Base-by-base conservation (phyloP, 2,797 vertebrate genomes). In the Sebastes minor region DNA sequence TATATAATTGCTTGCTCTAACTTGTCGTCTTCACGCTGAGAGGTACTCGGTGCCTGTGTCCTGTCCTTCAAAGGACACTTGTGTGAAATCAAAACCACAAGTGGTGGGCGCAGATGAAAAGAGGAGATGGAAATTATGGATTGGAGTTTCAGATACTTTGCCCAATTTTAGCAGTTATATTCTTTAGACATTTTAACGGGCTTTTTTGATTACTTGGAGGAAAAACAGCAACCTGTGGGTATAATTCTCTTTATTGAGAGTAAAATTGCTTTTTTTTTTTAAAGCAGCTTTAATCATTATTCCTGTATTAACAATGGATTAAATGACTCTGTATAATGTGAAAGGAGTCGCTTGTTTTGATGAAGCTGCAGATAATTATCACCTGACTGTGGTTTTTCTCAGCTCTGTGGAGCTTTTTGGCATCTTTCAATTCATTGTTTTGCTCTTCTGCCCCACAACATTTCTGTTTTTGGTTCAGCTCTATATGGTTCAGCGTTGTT, bases 21-120 rank as follows among this genome's bases (percentile, higher is more conserved):
- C 60, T 62, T 65, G 62, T 75, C 60, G 27, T 80, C 35, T 62
- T 78, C 64, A 78, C 70, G 78, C 80, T 85, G 75, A 84, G 65
- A 70, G 74, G 18, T 69, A 18, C 76, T 76, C 52, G 53, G 61
- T 33, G 67, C 75, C 78, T 78, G 30, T 55, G 80, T 46, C 77
- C 69, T 80, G 68, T 80, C 81, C 80, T 85, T 88, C 71, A 86
- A 78, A 80, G 53, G 71, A 81, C 72, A 74, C 71, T 80, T 70
- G 27, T 79, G 55, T 59, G 25, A 84, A 76, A 84, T 73, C 74
- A 82, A 55, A 89, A 71, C 62, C 61, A 78, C 38, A 57, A 82
- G 80, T 78, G 33, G 52, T 71, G 42, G 75, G 32, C 7, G 7
- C 18, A 27, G 62, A 72, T 84, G 53, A 79, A 78, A 71, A 18